These are phyloP conservation scores for Drosophila austrosaltans DNA, from an alignment of 2,888 invertebrate genomes.

Conservation along the genomic window DNA sequence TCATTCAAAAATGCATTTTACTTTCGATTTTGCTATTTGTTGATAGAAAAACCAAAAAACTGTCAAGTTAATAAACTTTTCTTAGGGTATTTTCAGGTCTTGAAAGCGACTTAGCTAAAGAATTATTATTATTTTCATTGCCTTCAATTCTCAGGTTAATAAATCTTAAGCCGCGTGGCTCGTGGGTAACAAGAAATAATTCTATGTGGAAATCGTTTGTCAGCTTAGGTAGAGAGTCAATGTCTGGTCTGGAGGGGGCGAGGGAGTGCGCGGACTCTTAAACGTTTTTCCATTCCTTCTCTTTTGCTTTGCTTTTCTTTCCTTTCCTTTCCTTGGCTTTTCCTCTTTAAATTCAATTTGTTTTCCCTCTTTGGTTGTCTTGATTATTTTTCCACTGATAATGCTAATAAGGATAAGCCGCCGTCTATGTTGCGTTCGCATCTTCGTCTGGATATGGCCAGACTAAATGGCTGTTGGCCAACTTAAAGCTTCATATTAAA, in stretches of 20 bases:
- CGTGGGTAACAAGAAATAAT: slow-evolving; percentile 42
- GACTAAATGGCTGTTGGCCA: slow-evolving; percentile 12
- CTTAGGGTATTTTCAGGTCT: background rate
- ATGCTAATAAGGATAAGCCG: slow-evolving; percentile 78
- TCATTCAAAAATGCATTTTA: no score
- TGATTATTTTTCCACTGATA: slow-evolving; percentile 75
- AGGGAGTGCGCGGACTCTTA: slow-evolving; percentile 46
- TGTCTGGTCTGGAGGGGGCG: slow-evolving; percentile 1
- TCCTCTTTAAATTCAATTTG: slow-evolving; percentile 73
- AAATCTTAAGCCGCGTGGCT: slow-evolving; percentile 75
- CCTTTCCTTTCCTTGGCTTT: background rate
- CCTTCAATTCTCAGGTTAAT: slow-evolving; percentile 66
- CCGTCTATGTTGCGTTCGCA: slow-evolving; percentile 31
- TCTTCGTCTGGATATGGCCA: slow-evolving; percentile 25
- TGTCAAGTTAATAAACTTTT: background rate
- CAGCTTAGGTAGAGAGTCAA: slow-evolving; percentile 57
- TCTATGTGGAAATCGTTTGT: slow-evolving; percentile 80
- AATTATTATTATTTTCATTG: slow-evolving; percentile 20
- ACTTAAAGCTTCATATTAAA: slow-evolving; percentile 37
- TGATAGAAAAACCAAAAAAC: no score
- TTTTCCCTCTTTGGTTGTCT: slow-evolving; percentile 60
- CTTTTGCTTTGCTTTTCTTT: background rate
- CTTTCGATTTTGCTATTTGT: no score
- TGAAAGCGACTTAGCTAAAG: background rate
- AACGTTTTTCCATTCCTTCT: slow-evolving; percentile 48